Base-by-base conservation (phyloP, 2,888 invertebrate genomes). In the Oxycera nigricornis region DNA sequence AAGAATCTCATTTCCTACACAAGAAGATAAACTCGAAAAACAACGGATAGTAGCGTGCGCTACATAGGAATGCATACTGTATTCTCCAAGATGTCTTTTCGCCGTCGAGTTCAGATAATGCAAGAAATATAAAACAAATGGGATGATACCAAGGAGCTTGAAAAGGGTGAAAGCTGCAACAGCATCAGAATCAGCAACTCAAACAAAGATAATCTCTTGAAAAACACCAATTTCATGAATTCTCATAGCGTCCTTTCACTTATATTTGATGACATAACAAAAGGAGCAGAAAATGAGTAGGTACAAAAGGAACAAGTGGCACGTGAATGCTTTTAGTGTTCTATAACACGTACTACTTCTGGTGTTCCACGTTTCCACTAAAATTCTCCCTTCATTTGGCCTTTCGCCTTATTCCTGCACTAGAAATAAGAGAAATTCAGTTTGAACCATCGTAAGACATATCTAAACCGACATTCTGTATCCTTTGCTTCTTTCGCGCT, bases 311-410 rank as follows among this genome's bases (percentile, higher is more conserved):
- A 65, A 28, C 30, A 65, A 65, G 39, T 65, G 59, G 70, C 46
- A 74, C 70, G 70, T 70, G 73, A 73, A 73, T 55, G 73, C 73
- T 73, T 73, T 73, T 73, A 73, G 50, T 39, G 39, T 65, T 65
- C 22, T 41, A 41, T 41, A 65, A 30, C 65, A 41, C 41, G 65
- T 65, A 65, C 46, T n/a, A 46, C 46, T n/a, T n/a, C 46, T 46
- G 17, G 46, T 17, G 17, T 41, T 39, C 17, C 30, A 35, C 39
- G 41, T 41, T 35, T 65, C 1, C 65, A 30, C 46, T n/a, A 24
- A 11, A 55, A 11, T 4, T 17, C n/a, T 20, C 65, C 41, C 9
- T 65, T 41, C 39, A 22, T 65, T 20, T 46, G 28, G 39, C 30
- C 41, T 6, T 46, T 46, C 17, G 14, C 46, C 17, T 17, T 35